Evolutionary conservation across 2,888 invertebrate species (phyloP).

Genomic region (Spodoptera picta): DNA sequence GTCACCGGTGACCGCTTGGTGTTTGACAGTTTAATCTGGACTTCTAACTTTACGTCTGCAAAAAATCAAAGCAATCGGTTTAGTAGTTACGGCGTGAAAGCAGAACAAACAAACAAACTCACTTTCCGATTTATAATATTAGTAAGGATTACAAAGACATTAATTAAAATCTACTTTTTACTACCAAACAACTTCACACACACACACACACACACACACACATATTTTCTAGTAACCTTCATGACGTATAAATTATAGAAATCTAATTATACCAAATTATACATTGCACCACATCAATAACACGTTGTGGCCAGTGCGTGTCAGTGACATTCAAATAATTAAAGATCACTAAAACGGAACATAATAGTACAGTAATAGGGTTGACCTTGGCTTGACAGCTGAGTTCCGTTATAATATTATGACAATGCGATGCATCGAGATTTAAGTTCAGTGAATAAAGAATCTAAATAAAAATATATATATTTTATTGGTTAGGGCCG

Average conservation of each 20-base stretch:
- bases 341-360: slow-evolving; percentile 43
- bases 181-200: neutral
- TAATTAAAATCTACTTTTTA: neutral
- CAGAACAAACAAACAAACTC: no score
- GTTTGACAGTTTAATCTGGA: no score
- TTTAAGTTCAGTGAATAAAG: slow-evolving; percentile 2
- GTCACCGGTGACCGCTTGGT: no score
- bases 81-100: no score
- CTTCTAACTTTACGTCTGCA: no score
- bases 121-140: no score
- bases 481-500: no score
- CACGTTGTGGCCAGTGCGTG: slow-evolving; percentile 43
- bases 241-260: slow-evolving; percentile 22
- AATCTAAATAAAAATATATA: slow-evolving; percentile 3
- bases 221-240: slow-evolving; percentile 30
- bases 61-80: no score
- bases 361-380: slow-evolving; percentile 31
- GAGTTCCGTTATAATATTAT: slow-evolving; percentile 17
- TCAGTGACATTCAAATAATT: slow-evolving; percentile 59
- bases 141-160: no score
- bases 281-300: slow-evolving; percentile 44
- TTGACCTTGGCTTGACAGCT: slow-evolving; percentile 37
- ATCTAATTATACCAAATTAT: slow-evolving; percentile 42
- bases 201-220: neutral
- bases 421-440: slow-evolving; percentile 7